Conservation (phyloP, 1,140 invertebrate genomes). For the Gonioctena quinquepunctata region DNA sequence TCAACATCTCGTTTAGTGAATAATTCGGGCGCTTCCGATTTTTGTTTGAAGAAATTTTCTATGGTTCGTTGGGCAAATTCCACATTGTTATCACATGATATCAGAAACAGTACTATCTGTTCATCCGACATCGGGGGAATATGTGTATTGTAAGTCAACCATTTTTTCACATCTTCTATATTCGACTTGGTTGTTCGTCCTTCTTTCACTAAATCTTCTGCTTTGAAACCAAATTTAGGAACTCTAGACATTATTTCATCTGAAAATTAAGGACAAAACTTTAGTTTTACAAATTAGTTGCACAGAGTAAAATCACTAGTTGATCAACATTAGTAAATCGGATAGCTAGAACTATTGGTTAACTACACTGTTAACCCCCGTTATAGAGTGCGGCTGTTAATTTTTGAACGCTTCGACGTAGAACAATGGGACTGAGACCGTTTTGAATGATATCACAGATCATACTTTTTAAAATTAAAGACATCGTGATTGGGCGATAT, state of each 20-base stretch:
- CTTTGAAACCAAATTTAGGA: constrained; percentile 28
- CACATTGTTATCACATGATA: constrained; percentile 63
- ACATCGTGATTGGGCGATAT: no score
- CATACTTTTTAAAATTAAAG: no score
- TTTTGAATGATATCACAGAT: no score
- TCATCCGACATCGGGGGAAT: constrained; percentile 42
- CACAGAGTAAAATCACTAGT: no score
- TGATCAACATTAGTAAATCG: no score
- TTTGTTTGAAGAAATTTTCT: constrained; percentile 62
- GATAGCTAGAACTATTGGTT: no score
- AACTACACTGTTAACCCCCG: no score
- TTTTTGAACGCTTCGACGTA: no score
- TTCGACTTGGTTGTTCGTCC: constrained; percentile 29
- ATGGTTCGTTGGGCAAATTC: constrained; percentile 63
- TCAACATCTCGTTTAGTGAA: constrained; percentile 59
- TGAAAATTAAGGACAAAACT: background rate
- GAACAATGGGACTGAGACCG: no score
- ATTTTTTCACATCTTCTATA: constrained; percentile 40
- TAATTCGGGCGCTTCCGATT: constrained; percentile 62
- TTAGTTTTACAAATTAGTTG: no score
- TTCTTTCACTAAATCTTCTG: constrained; percentile 31
- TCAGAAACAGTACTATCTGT: constrained; percentile 62
- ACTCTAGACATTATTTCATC: constrained; percentile 17
- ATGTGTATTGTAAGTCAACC: constrained; percentile 27
- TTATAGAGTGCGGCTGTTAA: no score